Base-by-base conservation (phyloP, 1,140 invertebrate genomes). In the Doryteuthis pealeii region DNA sequence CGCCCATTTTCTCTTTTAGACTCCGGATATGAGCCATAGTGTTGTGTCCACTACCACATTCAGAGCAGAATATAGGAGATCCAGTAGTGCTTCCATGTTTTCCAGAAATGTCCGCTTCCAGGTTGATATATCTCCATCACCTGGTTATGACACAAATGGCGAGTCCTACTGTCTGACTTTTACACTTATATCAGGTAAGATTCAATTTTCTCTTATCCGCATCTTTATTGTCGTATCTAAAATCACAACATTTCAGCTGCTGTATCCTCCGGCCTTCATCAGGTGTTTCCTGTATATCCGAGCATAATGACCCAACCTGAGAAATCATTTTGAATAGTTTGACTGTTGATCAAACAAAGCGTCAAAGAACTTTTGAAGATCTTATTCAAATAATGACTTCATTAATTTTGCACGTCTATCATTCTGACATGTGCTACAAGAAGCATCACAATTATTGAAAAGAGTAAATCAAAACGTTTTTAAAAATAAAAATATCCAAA, bases 11-110 rank as follows among this genome's bases (percentile, higher is more conserved):
- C 31, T 69, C 35, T 79, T 84, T 1, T 88, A 98, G 96, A 98
- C 99, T 91, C 94, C 96, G 22, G 98, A 99, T 89, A 88, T 99
- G 82, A 97, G 95, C 80, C 98, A 99, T 90, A 98, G 95, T 83
- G 97, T 99, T 2, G 92, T 96, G n/a, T 97, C 95, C 78, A 96
- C 97, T 43, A 97, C 97, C 91, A 97, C 96, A 3, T 99, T 99
- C 89, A 92, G 95, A 77, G 96, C 99, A 54, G 98, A 99, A 85
- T 99, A 99, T 89, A 95, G 97, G 84, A 90, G 97, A 28, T 84
- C 87, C 66, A 96, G 95, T 14, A 94, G 96, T 71, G 95, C 94
- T 32, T 95, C 96, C 43, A 96, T 99, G 94, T 98, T 99, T 86
- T 96, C 98, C 83, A 90, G 97, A 76, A 96, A 98, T 89, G 96